A percentile compares a stretch with the other conserved stretches of the same genome.
Conservation (phyloP, 2,113 vertebrate species). For the Agelaius phoeniceus region DNA sequence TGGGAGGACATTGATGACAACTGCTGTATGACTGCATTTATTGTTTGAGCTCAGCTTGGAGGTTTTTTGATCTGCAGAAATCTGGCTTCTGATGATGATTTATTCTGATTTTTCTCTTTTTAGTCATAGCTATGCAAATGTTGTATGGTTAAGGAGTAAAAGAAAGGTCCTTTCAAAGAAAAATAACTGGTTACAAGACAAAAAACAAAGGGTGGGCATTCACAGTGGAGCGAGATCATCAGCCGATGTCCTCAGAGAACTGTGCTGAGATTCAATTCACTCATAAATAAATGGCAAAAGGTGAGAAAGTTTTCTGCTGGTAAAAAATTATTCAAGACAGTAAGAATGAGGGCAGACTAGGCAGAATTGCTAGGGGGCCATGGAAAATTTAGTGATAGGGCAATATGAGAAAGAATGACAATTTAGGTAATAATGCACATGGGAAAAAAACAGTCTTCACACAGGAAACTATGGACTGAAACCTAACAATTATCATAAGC, state of each 20-base stretch:
- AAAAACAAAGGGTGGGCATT: neutral
- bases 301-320: neutral
- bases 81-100: neutral
- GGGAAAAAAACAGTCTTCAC: neutral
- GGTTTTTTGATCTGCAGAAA: neutral
- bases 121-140: neutral
- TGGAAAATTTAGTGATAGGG: neutral
- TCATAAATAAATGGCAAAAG: neutral
- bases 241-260: neutral
- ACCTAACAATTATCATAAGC: neutral
- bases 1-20: neutral
- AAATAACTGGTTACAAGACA: neutral
- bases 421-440: neutral
- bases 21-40: neutral
- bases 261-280: neutral
- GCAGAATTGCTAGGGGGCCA: neutral
- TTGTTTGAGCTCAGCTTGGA: neutral
- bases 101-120: slow-evolving; percentile 7
- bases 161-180: neutral
- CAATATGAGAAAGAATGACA: neutral
- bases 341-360: neutral
- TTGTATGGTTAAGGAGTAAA: neutral
- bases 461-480: neutral
- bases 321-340: neutral
- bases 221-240: neutral